A percentile compares a stretch with the other conserved stretches of the same genome.
These are phyloP conservation scores for Rosalia funebris DNA, from an alignment of 2,888 invertebrate species.

Conservation along the genomic window DNA sequence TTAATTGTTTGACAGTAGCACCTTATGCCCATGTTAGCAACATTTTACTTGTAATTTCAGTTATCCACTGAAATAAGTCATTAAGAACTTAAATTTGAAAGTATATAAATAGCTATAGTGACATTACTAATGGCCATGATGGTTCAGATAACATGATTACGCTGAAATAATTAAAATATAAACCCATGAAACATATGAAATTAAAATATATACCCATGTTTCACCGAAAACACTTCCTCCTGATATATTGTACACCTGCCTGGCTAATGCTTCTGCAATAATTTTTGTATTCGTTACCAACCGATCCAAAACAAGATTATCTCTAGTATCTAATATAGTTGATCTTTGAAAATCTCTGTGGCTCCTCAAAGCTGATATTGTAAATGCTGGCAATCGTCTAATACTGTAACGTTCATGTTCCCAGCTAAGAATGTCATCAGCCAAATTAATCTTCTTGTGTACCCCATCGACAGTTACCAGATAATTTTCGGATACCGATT, in stretches of 20 bases:
- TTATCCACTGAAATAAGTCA: no score
- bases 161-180: no score
- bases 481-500: conserved; percentile 66
- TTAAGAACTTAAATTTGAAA: no score
- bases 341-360: conserved; percentile 72
- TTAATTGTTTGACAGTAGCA: no score
- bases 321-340: conserved; percentile 73
- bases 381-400: conserved; percentile 89
- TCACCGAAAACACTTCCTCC: conserved; percentile 76
- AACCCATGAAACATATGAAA: no score
- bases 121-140: no score
- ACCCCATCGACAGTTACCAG: conserved; percentile 72
- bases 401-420: conserved; percentile 97
- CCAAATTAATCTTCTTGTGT: conserved; percentile 97
- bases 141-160: no score
- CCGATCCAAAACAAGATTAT: conserved; percentile 68
- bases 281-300: conserved; percentile 76
- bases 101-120: no score
- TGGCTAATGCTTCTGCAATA: conserved; percentile 86
- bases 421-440: conserved; percentile 92
- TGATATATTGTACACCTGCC: conserved; percentile 80
- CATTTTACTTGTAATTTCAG: no score
- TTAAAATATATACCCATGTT: no score
- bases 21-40: no score
- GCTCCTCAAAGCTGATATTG: conserved; percentile 82